Evolutionary conservation across 2,113 vertebrate genomes (phyloP), one percentile per base, ranked within the genome.

Genomic region (Sebastes schlegelii): DNA sequence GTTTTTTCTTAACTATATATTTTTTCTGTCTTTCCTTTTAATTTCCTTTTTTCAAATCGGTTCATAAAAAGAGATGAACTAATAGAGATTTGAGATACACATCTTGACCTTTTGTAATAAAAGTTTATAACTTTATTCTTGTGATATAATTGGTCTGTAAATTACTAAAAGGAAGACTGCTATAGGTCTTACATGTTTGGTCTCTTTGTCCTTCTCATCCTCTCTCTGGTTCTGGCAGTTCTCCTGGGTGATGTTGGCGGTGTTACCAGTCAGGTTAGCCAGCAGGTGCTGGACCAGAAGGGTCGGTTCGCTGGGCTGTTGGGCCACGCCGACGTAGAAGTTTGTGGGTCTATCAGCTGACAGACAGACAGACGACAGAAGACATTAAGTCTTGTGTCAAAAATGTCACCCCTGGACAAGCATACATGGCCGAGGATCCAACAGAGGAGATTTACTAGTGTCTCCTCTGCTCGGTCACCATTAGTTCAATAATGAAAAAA

Each of bases 211-310:
- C 0, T 88, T 34, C 74, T 96, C 93, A 1, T 94, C 84, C 1
- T 94, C 93, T 49, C 94, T 95, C 90, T 94, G 94, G 54, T 72
- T 89, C 75, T 84, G 71, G 80, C 98, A 99, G 90, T 98, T 88
- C 0, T 95, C 96, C 88, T 96, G 94, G 21, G 96, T 97, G 60
- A 96, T 60, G 88, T 96, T 94, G 3, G 92, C 70, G 7, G 86
- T 85, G 1, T 62, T 92, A 11, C 98, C 98, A 0, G 97, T 98
- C 74, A 98, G 90, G 86, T 98, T 98, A n/a, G 96, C 96, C 91
- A 99, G 91, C 57, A 97, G 93, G 0, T 92, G 91, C 88, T 97
- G 95, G 1, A 99, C 97, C 2, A 98, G 89, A 0, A 90, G 70
- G 9, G 94, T 90, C 0, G 94, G 94, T 0, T 95, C 94, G 62